Conservation (phyloP, 2,888 invertebrate species). For the Rhaphigaster nebulosa region DNA sequence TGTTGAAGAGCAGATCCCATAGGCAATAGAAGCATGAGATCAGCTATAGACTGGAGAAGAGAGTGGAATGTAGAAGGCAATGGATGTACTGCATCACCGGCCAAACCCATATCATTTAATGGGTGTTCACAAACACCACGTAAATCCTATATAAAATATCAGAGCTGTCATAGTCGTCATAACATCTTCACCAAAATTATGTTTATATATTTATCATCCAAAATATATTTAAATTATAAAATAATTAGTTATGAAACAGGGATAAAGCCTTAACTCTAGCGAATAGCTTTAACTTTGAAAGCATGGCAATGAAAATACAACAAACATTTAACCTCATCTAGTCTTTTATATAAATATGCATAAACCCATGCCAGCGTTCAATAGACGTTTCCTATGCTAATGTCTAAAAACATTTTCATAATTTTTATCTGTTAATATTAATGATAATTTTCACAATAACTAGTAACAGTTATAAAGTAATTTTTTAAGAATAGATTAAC, state of each 20-base stretch:
- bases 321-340: too few relatives aligned
- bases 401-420: too few relatives aligned
- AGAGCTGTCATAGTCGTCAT: neutral
- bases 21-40: constrained; percentile 89
- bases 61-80: constrained; percentile 84
- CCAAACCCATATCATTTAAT: constrained; percentile 82
- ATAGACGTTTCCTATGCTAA: too few relatives aligned
- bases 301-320: too few relatives aligned
- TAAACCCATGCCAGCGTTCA: too few relatives aligned
- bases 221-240: neutral
- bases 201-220: neutral
- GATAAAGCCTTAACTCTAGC: too few relatives aligned
- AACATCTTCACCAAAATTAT: neutral
- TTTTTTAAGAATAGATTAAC: too few relatives aligned
- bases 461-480: too few relatives aligned
- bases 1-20: constrained; percentile 89
- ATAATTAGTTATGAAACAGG: neutral
- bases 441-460: too few relatives aligned
- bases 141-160: constrained; percentile 69
- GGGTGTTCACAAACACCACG: constrained; percentile 82
- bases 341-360: too few relatives aligned
- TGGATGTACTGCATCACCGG: constrained; percentile 71
- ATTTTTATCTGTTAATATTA: too few relatives aligned
- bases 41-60: constrained; percentile 90
- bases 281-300: too few relatives aligned